Evolutionary conservation across 1,140 invertebrate species (phyloP).

Genomic region (Orchesella cincta): DNA sequence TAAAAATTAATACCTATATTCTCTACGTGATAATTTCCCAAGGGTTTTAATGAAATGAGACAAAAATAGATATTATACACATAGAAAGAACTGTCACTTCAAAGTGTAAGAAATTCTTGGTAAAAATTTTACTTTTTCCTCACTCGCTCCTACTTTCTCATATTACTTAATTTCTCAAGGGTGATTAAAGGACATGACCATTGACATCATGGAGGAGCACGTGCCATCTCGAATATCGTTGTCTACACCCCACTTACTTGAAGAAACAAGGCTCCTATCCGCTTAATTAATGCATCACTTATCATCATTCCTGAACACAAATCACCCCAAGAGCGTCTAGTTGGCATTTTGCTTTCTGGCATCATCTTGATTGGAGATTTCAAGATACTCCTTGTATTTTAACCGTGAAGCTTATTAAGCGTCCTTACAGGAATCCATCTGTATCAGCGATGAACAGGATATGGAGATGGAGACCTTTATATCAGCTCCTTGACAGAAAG

Average conservation of each 20-base stretch:
- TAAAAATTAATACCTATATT: no score
- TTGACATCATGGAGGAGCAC: background rate
- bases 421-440: background rate
- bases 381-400: background rate
- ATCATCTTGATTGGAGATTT: background rate
- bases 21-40: no score
- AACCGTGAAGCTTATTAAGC: background rate
- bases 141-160: no score
- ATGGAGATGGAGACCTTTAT: no score
- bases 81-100: no score
- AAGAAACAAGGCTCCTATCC: background rate
- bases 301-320: background rate
- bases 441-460: background rate
- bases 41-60: no score
- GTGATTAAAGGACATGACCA: background rate
- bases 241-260: background rate
- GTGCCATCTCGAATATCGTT: background rate
- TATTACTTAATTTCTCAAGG: no score
- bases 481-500: no score
- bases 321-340: background rate
- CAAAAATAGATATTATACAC: no score
- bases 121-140: no score
- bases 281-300: slow-evolving; percentile 1
- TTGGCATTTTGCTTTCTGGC: background rate
- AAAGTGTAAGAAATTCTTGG: no score